phyloP scores from a whole-genome alignment of 2,888 invertebrate genomes.

The Clostera curtula region DNA sequence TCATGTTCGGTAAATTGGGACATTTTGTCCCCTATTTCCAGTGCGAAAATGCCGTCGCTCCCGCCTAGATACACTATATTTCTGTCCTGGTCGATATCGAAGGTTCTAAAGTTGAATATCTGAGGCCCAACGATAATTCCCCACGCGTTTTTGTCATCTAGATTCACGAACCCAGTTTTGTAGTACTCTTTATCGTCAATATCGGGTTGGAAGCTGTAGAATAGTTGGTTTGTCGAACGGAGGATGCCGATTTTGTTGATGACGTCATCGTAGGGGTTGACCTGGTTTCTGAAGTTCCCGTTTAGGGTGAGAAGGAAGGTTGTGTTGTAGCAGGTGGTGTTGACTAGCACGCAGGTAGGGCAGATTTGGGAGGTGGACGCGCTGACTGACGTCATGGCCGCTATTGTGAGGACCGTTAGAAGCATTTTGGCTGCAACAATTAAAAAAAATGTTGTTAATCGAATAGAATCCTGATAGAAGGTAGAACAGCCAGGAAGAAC shows the following conservation, averaged over 20 bases:
- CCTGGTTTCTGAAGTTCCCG: constrained; percentile 43
- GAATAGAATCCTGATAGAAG: neutral
- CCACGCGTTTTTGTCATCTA: constrained; percentile 28
- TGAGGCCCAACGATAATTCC: constrained; percentile 34
- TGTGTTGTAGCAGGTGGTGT: constrained; percentile 43
- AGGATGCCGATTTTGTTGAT: constrained; percentile 48
- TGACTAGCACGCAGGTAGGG: constrained; percentile 37
- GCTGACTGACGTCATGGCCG: constrained; percentile 22
- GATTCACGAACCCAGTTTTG: constrained; percentile 49
- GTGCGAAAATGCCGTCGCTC: constrained; percentile 44
- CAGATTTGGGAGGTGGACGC: constrained; percentile 24
- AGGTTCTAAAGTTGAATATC: constrained; percentile 49
- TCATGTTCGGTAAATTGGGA: constrained; percentile 53
- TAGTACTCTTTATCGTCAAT: constrained; percentile 50
- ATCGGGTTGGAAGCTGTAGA: constrained; percentile 51
- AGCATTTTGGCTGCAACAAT: constrained; percentile 33
- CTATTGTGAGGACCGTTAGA: constrained; percentile 22
- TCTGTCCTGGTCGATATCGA: constrained; percentile 55
- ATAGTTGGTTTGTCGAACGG: constrained; percentile 39
- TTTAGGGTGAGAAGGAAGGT: constrained; percentile 41
- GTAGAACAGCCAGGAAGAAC: no score
- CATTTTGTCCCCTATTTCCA: constrained; percentile 34
- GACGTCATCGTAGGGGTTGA: no score
- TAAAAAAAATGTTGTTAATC: neutral
- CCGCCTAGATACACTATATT: constrained; percentile 52